A percentile compares a stretch with the other conserved stretches of the same genome.
phyloP scores from a whole-genome alignment of 2,113 vertebrate genomes.

The Ophthalmolycus amberensis region DNA sequence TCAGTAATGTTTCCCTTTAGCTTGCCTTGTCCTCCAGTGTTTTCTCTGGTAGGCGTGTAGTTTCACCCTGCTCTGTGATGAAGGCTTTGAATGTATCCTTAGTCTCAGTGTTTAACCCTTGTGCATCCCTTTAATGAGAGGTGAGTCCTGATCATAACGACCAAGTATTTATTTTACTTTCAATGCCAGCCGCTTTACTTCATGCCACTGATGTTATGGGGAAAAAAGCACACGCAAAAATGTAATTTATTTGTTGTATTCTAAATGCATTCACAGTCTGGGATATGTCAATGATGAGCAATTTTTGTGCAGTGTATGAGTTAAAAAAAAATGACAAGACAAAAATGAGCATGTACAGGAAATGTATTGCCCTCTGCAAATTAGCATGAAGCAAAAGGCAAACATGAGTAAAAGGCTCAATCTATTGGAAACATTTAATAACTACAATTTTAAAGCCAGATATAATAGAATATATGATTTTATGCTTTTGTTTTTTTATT shows the following conservation, averaged over 20 bases:
- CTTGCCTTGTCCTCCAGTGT: not conserved
- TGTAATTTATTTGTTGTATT: not conserved
- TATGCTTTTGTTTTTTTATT: not conserved
- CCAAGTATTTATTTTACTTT: not conserved
- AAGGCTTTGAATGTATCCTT: not conserved
- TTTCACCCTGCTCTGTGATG: constrained; percentile 8
- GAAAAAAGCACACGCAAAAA: no score
- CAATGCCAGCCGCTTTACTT: not conserved
- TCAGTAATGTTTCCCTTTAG: not conserved
- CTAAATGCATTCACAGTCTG: not conserved
- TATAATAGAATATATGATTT: not conserved
- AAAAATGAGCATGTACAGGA: no score
- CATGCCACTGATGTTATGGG: no score
- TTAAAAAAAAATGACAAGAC: no score
- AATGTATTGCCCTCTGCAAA: no score
- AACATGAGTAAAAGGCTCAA: no score
- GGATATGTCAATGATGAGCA: not conserved
- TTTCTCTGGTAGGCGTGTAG: not conserved
- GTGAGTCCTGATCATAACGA: no score
- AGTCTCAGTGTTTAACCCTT: not conserved
- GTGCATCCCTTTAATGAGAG: not conserved
- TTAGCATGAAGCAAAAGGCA: no score
- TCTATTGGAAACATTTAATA: no score
- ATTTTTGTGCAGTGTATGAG: no score
- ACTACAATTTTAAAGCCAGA: not conserved